Evolutionary conservation across 2,888 invertebrate species (phyloP), one percentile per base, ranked within the genome.

Genomic region (Ennomos erosarius): DNA sequence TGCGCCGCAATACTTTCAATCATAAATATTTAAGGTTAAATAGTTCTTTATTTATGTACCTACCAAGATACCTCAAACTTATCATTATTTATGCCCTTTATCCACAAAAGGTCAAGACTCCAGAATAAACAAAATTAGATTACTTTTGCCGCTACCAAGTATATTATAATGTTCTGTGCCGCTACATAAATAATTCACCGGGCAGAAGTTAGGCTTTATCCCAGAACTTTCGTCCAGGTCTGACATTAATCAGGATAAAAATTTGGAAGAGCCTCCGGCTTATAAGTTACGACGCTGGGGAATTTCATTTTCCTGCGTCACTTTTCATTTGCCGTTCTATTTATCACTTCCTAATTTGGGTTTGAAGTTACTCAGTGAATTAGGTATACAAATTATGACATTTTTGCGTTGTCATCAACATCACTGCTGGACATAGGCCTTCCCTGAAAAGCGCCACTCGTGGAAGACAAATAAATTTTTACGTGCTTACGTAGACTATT

Each of bases 241-340:
- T 48, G 45, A 54, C 59, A 59, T 63, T 55, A 62, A 63, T 63
- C 60, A 62, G 50, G 59, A 62, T 62, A 61, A 58, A 56, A 62
- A 56, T 54, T 59, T 42, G 46, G 50, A 39, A 16, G 43, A 59
- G 43, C 43, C 48, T 12, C 10, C 13, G 8, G 42, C 1, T 13
- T 34, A 13, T 3, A 47, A 10, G 40, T 11, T 4, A 35, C 4
- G 37, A 47, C 45, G 45, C 46, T 55, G 40, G 43, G 49, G 43
- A 67, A 64, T 64, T 59, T 61, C 55, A 61, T 64, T 48, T 53
- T 13, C 62, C 40, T 42, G 33, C 47, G 67, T 61, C 59, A 49
- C 35, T 45, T 60, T 45, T n/a, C 37, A 13, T 56, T 47, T 10
- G 13, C 33, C n/a, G 9, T 26, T 43, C 54, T 64, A 64, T 64